Conservation (phyloP, 2,113 vertebrate species). For the Nansenia antarctica region DNA sequence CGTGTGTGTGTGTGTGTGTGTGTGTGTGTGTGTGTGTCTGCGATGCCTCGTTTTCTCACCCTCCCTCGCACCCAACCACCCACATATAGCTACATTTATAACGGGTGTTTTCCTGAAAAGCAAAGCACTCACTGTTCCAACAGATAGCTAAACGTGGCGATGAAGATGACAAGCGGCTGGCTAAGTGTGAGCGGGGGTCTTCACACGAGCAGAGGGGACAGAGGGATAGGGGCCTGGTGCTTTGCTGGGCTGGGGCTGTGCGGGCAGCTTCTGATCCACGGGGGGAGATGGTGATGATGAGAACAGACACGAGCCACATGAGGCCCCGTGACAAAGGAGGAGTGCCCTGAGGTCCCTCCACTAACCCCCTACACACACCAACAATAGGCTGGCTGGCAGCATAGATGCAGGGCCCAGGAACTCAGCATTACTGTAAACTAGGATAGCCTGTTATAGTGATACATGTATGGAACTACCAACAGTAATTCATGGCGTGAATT, state of each 20-base stretch:
- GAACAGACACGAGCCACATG: conserved; percentile 79
- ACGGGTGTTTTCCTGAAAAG: conserved; percentile 25
- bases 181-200: conserved; percentile 60
- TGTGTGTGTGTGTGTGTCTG: neutral
- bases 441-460: neutral
- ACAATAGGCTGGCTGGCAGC: conserved; percentile 2
- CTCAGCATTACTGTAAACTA: neutral
- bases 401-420: conserved; percentile 3
- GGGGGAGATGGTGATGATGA: conserved; percentile 70
- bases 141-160: conserved; percentile 44
- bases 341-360: conserved; percentile 63
- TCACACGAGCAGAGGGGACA: conserved; percentile 52
- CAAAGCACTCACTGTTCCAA: conserved; percentile 22
- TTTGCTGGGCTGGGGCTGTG: conserved; percentile 18
- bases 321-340: conserved; percentile 71
- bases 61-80: neutral
- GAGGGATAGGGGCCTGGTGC: conserved; percentile 3
- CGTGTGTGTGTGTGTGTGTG: neutral
- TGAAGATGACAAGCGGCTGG: conserved; percentile 59
- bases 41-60: too few species aligned
- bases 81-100: neutral
- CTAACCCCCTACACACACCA: conserved; percentile 11
- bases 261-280: conserved; percentile 38
- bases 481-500: too few species aligned
- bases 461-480: neutral